Evolutionary conservation across 2,888 invertebrate genomes (phyloP).

Genomic region (Theodoxus fluviatilis): DNA sequence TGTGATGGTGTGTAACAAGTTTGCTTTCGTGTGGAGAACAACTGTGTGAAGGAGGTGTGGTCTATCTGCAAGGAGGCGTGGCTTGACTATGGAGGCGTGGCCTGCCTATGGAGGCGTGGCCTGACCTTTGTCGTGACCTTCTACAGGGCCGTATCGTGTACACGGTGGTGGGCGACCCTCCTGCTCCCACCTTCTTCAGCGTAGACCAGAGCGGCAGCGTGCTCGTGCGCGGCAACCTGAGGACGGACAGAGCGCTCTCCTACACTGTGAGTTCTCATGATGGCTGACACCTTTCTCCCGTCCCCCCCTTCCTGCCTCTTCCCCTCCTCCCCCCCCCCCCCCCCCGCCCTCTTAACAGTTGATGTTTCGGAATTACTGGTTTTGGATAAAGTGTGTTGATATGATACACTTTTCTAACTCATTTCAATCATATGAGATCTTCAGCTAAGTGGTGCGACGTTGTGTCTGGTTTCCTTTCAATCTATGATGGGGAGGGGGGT

Average conservation of each 20-base stretch:
- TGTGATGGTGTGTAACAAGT: no score
- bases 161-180: conserved; percentile 44
- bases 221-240: conserved; percentile 37
- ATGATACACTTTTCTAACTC: neutral
- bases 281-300: no score
- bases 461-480: no score
- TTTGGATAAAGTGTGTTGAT: neutral
- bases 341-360: neutral
- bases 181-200: conserved; percentile 50
- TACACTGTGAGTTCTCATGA: conserved; percentile 44
- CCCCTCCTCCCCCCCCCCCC: neutral
- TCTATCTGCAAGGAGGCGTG: no score
- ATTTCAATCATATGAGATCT: neutral
- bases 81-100: no score
- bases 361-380: neutral
- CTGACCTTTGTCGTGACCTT: no score
- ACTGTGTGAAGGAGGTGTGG: no score
- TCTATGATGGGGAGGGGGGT: no score
- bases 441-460: neutral
- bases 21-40: neutral
- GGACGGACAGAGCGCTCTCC: conserved; percentile 41
- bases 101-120: no score
- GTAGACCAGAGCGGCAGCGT: conserved; percentile 39
- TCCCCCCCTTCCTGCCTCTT: neutral
- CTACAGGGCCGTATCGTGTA: conserved; percentile 41